Evolutionary conservation across 2,797 vertebrate species (phyloP), one percentile per base, ranked within the genome.

Genomic region (Scolopax rusticola): DNA sequence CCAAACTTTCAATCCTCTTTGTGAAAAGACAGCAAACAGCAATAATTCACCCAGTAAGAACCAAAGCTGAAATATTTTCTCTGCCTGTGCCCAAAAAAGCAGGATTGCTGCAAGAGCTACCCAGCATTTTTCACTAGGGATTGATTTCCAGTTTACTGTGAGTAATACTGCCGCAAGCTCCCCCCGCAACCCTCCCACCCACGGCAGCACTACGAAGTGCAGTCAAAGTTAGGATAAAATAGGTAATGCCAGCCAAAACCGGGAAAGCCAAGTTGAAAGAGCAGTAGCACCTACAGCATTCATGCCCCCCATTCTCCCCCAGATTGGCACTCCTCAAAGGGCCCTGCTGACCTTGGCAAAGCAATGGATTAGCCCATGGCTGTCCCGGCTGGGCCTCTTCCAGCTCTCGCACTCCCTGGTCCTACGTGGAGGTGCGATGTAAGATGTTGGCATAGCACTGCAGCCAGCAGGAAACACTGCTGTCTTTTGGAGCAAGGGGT

Each of bases 191-290:
- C 7, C 23, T 33, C 18, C 11, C 9, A 18, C n/a, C 40, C 16
- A 0, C 21, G 1, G 8, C 33, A 59, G 32, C 59, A 15, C n/a
- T 48, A 12, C 0, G 0, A 59, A 24, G 67, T 1, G 14, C 32
- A 21, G 4, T 3, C 5, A 12, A 71, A 56, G 28, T 18, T 30
- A 69, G 60, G 48, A 24, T 2, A 43, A 84, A 11, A 5, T 0
- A 19, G 41, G 5, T 4, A 21, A 45, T 4, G 27, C 11, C 76
- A 64, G 84, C 60, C 38, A 56, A 36, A 33, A 5, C 7, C 33
- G 33, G 48, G 25, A 40, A 33, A 81, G 25, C 61, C 51, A 14
- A 78, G 36, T 40, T 41, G 20, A 10, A 27, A 25, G 47, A 61
- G 24, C 53, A 77, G 68, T 38, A 56, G 51, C 47, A 59, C 54